Conservation (phyloP, 1,140 invertebrate species). For the Drosophila littoralis region DNA sequence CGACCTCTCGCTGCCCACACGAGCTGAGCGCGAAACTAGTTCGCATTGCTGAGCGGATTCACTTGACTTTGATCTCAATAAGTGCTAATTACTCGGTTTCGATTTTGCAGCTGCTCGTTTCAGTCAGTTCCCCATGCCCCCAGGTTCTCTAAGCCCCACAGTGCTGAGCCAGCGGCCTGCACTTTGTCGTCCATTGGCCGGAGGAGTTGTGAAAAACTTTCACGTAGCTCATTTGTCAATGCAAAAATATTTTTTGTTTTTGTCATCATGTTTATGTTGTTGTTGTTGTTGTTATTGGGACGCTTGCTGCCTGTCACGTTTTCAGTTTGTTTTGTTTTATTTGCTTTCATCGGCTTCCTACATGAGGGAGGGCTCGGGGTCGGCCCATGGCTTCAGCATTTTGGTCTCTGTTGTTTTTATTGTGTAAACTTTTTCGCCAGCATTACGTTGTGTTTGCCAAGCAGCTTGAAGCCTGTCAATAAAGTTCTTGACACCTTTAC, state of each 20-base stretch:
- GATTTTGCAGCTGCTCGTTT: conserved; percentile 45
- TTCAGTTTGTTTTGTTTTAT: conserved; percentile 67
- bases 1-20: conserved; percentile 70
- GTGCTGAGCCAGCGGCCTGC: not conserved
- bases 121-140: not conserved
- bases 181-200: conserved; percentile 30
- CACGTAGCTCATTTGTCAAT: conserved; percentile 76
- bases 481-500: conserved; percentile 81
- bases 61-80: conserved; percentile 75
- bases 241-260: conserved; percentile 44
- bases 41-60: conserved; percentile 42
- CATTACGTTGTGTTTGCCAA: conserved; percentile 41
- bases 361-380: conserved; percentile 18
- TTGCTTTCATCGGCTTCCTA: conserved; percentile 55
- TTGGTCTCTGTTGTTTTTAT: conserved; percentile 24
- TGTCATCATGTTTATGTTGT: conserved; percentile 16
- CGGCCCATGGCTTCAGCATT: conserved; percentile 5
- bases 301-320: conserved; percentile 65
- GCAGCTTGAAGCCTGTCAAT: conserved; percentile 64
- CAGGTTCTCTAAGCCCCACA: not conserved
- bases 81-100: conserved; percentile 66
- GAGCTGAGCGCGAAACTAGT: conserved; percentile 57
- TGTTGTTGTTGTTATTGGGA: conserved; percentile 47
- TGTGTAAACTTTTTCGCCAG: conserved; percentile 44
- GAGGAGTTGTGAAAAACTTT: conserved; percentile 60